Base-by-base conservation (phyloP, 1,140 invertebrate species). In the Coenobita brevimanus region DNA sequence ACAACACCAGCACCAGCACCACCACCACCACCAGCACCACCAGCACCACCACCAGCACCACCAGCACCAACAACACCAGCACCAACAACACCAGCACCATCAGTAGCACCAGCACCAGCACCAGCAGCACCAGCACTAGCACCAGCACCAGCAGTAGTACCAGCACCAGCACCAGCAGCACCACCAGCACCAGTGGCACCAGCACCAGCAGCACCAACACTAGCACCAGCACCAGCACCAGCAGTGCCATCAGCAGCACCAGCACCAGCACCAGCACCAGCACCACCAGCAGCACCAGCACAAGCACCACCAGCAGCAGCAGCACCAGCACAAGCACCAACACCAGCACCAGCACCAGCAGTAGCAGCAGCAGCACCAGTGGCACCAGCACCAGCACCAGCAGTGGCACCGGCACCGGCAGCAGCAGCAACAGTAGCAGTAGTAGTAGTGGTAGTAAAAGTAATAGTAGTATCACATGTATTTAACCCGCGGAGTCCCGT, bases 1-100 rank as follows among this genome's bases (percentile, higher is more conserved):
- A n/a, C n/a, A n/a, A n/a, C n/a, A n/a, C n/a, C n/a, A 57, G 8
- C 50, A 57, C 8, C 50, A 57, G 8, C 50, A 57, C 8, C 87
- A 80, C 75, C 43, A 78, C 38, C 36, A 41, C 8, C 46, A 86
- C 82, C 71, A 41, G 73, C 30, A 62, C 82, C 71, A 41, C 76
- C 67, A 62, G 17, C 71, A 62, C 76, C 71, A 80, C 82, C 71
- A 80, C 67, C 41, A 80, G 69, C 71, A n/a, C n/a, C n/a, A n/a
- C n/a, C n/a, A n/a, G n/a, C n/a, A n/a, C n/a, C n/a, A n/a, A n/a
- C n/a, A n/a, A n/a, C n/a, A n/a, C n/a, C n/a, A n/a, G n/a, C n/a
- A n/a, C n/a, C n/a, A n/a, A n/a, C n/a, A n/a, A n/a, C n/a, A n/a
- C n/a, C n/a, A n/a, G n/a, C n/a, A n/a, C n/a, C n/a, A n/a, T n/a